Evolutionary conservation across 2,113 vertebrate species (phyloP).

Genomic region (Corapipo altera): DNA sequence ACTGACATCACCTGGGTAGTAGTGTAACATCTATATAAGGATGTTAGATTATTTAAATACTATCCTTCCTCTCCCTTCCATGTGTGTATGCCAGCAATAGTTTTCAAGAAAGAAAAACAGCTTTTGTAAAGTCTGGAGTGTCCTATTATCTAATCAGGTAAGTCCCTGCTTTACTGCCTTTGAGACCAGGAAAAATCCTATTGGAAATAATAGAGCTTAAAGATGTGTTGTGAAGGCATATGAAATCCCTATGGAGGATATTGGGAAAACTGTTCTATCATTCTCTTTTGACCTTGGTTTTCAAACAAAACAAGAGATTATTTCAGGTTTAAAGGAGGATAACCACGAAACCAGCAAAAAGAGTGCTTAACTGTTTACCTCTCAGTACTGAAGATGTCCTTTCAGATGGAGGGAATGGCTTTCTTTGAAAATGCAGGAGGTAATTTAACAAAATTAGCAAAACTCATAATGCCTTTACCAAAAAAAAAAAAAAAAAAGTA

Average conservation of each 20-base stretch:
- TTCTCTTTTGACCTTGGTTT: background rate
- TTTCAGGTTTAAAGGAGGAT: background rate
- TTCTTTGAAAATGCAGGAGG: background rate
- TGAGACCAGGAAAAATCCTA: background rate
- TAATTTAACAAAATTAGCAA: background rate
- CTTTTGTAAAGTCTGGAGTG: background rate
- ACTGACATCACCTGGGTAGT: background rate
- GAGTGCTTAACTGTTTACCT: fast-evolving
- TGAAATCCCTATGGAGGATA: background rate
- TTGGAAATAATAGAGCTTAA: background rate
- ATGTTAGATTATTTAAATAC: no score
- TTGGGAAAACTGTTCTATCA: background rate
- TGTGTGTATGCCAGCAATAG: background rate
- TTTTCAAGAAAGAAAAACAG: background rate
- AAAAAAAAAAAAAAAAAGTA: background rate
- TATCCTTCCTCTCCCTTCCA: background rate
- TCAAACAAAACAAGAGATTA: background rate
- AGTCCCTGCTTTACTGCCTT: background rate
- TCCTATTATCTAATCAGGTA: background rate
- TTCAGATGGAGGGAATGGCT: background rate
- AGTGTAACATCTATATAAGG: background rate
- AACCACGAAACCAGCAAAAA: background rate
- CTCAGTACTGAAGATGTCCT: background rate
- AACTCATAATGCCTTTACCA: background rate
- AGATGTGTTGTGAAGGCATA: background rate